A percentile compares a stretch with the other conserved stretches of the same genome.
Evolutionary conservation across 2,888 invertebrate genomes (phyloP).

Genomic region (Aromia moschata): DNA sequence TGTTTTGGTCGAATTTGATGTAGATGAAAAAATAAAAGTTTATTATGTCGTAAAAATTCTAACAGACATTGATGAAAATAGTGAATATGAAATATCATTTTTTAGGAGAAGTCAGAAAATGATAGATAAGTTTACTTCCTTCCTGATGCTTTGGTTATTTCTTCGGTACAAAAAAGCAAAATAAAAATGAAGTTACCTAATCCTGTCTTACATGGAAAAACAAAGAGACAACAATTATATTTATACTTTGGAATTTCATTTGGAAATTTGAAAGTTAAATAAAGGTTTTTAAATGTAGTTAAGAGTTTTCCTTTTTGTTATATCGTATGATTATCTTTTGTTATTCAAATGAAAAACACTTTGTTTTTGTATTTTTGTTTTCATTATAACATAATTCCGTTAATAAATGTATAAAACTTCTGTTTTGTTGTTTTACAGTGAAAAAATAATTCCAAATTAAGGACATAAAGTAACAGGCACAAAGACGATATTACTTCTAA

Average conservation of each 20-base stretch:
- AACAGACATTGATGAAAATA: too few species aligned
- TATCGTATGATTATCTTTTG: background rate
- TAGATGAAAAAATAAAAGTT: too few species aligned
- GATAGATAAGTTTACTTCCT: too few species aligned
- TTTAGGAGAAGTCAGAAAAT: too few species aligned
- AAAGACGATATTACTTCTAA: background rate
- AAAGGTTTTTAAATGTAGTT: background rate
- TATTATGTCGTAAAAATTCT: too few species aligned
- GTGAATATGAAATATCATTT: too few species aligned
- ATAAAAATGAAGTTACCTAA: background rate
- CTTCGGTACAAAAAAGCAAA: too few species aligned
- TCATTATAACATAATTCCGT: background rate
- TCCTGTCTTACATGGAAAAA: background rate
- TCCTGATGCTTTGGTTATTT: too few species aligned
- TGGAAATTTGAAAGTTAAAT: background rate
- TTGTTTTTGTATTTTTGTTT: background rate
- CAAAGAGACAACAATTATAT: background rate
- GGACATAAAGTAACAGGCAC: background rate
- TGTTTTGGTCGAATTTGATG: too few species aligned
- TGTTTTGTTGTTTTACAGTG: background rate
- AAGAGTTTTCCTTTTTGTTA: background rate
- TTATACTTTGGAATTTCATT: background rate
- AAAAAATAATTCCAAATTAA: background rate
- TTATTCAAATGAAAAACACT: background rate
- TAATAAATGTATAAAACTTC: background rate